Evolutionary conservation across 1,140 invertebrate genomes (phyloP).

Genomic region (Hetaerina americana): DNA sequence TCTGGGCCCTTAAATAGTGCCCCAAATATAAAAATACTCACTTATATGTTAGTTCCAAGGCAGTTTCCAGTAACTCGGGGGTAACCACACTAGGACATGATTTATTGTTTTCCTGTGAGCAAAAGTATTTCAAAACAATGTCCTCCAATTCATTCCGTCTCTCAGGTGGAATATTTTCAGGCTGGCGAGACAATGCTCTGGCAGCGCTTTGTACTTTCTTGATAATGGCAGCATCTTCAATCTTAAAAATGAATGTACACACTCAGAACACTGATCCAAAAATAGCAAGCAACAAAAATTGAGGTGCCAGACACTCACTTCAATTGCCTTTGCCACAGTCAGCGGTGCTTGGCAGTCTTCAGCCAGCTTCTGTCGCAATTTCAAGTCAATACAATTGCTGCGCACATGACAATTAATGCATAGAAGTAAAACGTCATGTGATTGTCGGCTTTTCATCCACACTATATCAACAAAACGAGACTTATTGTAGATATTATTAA

Average conservation of each 20-base stretch:
- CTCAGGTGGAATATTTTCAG: slow-evolving; percentile 35
- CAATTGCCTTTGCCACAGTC: slow-evolving; percentile 12
- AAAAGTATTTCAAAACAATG: slow-evolving; percentile 33
- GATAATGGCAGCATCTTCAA: slow-evolving; percentile 15
- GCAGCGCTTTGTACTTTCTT: slow-evolving; percentile 51
- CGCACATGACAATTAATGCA: slow-evolving; percentile 59
- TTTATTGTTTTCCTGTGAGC: slow-evolving; percentile 10
- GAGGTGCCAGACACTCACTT: too few species aligned
- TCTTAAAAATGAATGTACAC: slow-evolving; percentile 13
- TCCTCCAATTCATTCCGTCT: slow-evolving; percentile 36
- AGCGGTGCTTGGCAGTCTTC: slow-evolving; percentile 49
- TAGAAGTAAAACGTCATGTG: slow-evolving; percentile 66
- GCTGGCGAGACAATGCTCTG: slow-evolving; percentile 40
- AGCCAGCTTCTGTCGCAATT: slow-evolving; percentile 45
- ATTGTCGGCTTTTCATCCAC: slow-evolving; percentile 69
- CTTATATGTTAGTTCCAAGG: too few species aligned
- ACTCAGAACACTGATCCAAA: too few species aligned
- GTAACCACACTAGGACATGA: too few species aligned
- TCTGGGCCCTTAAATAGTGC: too few species aligned
- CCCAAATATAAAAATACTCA: too few species aligned
- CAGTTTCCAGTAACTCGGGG: too few species aligned
- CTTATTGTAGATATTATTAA: too few species aligned
- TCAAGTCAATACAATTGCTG: slow-evolving; percentile 53
- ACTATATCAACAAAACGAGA: slow-evolving; percentile 31
- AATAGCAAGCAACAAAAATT: too few species aligned